Conservation (phyloP, 2,888 invertebrate genomes). For the Pasiphila rectangulata region DNA sequence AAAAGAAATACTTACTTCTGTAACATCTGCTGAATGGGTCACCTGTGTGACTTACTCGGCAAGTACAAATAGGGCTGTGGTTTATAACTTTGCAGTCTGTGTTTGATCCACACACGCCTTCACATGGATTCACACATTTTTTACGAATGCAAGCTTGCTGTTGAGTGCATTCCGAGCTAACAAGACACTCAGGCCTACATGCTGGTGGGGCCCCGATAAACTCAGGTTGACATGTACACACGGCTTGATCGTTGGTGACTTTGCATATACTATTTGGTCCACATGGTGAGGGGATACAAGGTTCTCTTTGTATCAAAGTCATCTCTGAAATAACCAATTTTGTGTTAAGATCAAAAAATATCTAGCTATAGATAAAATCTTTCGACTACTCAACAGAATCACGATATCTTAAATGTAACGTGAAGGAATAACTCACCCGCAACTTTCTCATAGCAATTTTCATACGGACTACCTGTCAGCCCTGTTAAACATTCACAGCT, state of each 20-base stretch:
- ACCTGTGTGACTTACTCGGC: constrained; percentile 82
- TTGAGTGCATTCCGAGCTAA: constrained; percentile 83
- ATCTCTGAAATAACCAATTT: constrained; percentile 64
- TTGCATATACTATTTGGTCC: constrained; percentile 88
- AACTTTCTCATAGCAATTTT: constrained; percentile 70
- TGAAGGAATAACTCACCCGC: constrained; percentile 45
- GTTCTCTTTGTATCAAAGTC: constrained; percentile 66
- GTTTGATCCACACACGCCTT: constrained; percentile 84
- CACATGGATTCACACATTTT: constrained; percentile 86
- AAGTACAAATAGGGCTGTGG: constrained; percentile 87
- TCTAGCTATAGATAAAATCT: no score
- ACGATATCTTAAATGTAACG: no score
- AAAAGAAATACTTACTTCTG: constrained; percentile 40
- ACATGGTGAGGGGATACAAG: constrained; percentile 88
- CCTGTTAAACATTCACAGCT: constrained; percentile 84
- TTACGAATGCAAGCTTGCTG: constrained; percentile 84
- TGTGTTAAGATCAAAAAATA: no score
- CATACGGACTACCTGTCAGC: constrained; percentile 82
- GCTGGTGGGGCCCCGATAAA: constrained; percentile 85
- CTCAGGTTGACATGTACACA: constrained; percentile 86
- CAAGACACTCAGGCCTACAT: constrained; percentile 84
- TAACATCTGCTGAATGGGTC: constrained; percentile 85
- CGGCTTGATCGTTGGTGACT: constrained; percentile 84
- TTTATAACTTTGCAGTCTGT: constrained; percentile 86
- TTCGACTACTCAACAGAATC: no score